Conservation (phyloP, 2,113 vertebrate genomes). For the Dasyurus viverrinus region DNA sequence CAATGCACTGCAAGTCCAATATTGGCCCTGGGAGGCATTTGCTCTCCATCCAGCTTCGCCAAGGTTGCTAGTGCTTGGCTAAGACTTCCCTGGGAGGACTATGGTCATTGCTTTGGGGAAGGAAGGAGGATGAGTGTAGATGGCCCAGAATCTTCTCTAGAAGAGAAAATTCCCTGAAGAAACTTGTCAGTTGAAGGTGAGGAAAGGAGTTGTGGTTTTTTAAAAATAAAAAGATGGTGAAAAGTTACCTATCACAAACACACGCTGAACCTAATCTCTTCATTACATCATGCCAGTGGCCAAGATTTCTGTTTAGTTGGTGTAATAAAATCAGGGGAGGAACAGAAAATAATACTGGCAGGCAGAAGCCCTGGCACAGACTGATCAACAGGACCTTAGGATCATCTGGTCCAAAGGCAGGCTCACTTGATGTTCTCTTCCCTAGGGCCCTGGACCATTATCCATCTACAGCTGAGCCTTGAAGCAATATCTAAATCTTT, state of each 20-base stretch:
- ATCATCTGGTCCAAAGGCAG: neutral
- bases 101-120: neutral
- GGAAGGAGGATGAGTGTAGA: neutral
- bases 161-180: slow-evolving; percentile 20
- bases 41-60: neutral
- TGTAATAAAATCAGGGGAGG: neutral
- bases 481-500: neutral
- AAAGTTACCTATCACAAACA: neutral
- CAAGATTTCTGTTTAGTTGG: neutral
- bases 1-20: slow-evolving; percentile 1
- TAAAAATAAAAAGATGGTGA: neutral
- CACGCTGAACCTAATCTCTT: neutral
- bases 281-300: neutral
- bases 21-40: slow-evolving; percentile 19
- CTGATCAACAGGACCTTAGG: neutral
- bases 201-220: neutral
- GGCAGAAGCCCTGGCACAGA: neutral
- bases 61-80: neutral
- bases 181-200: neutral
- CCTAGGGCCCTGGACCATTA: neutral
- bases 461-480: neutral
- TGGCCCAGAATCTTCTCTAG: neutral
- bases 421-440: neutral
- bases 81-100: slow-evolving; percentile 16
- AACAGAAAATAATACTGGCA: neutral